Conservation (phyloP, 2,888 invertebrate species). For the Phrixothrix hirtus region DNA sequence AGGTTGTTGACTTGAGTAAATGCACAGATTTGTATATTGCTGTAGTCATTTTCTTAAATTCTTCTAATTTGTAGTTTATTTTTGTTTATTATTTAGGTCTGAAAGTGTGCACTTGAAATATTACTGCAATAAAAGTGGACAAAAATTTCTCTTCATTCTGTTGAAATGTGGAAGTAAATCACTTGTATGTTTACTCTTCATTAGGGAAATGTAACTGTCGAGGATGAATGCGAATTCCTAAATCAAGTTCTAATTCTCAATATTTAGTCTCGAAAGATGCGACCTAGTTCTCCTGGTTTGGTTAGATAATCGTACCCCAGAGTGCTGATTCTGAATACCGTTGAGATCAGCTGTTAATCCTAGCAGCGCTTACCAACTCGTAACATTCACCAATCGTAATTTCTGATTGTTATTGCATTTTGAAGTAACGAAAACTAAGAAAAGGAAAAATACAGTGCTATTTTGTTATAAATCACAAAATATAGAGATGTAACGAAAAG, state of each 20-base stretch:
- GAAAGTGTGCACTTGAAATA: too few relatives aligned
- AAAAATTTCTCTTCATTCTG: too few relatives aligned
- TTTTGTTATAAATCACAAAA: too few relatives aligned
- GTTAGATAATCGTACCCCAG: slow-evolving; percentile 47
- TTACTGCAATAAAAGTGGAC: too few relatives aligned
- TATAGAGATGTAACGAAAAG: too few relatives aligned
- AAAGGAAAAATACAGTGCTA: too few relatives aligned
- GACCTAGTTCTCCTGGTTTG: slow-evolving; percentile 36
- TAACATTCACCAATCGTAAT: background rate
- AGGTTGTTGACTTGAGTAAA: slow-evolving; percentile 25
- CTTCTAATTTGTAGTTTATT: too few relatives aligned
- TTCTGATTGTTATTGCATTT: too few relatives aligned
- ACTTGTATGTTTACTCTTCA: slow-evolving; percentile 28
- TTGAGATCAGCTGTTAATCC: slow-evolving; percentile 41
- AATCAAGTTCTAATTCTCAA: slow-evolving; percentile 36
- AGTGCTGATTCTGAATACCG: slow-evolving; percentile 46
- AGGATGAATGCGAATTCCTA: slow-evolving; percentile 33
- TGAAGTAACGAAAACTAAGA: too few relatives aligned
- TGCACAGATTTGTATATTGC: slow-evolving; percentile 17
- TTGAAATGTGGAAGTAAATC: too few relatives aligned
- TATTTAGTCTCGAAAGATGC: slow-evolving; percentile 30
- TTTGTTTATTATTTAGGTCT: too few relatives aligned
- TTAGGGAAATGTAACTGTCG: slow-evolving; percentile 38
- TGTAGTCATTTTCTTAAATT: too few relatives aligned
- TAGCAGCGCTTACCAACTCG: slow-evolving; percentile 20